Percentiles rank a stretch among this genome's conserved stretches.
phyloP scores from a whole-genome alignment of 2,113 vertebrate species.

The Bucco capensis region DNA sequence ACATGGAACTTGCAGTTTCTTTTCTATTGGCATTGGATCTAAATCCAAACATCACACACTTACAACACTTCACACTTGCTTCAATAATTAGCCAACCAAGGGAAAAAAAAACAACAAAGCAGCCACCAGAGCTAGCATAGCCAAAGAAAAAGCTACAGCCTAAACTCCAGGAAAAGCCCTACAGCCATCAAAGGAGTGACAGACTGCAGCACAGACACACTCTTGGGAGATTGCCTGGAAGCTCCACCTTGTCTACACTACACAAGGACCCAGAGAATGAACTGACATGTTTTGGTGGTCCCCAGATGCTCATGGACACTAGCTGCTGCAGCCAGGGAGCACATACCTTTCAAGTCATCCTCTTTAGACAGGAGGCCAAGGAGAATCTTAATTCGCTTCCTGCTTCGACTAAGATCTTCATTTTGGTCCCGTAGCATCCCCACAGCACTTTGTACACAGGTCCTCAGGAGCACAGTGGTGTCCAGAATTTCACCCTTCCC shows the following conservation, averaged over 20 bases:
- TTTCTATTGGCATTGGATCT: neutral
- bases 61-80: neutral
- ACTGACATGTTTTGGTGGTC: neutral
- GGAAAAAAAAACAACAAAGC: neutral
- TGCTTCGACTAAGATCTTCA: conserved; percentile 70
- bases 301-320: neutral
- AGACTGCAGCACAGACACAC: neutral
- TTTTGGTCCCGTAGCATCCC: conserved; percentile 84
- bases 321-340: neutral
- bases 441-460: conserved; percentile 90
- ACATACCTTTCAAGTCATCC: conserved; percentile 68
- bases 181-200: neutral
- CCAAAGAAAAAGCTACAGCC: neutral
- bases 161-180: neutral
- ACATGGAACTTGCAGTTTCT: neutral
- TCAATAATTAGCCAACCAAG: neutral
- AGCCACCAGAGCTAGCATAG: neutral
- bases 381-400: conserved; percentile 82
- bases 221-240: neutral
- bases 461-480: conserved; percentile 83
- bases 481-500: conserved; percentile 73
- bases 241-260: neutral
- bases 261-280: neutral
- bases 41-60: neutral
- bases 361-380: conserved; percentile 78